phyloP scores from a whole-genome alignment of 2,113 vertebrate species.

The Origma solitaria region DNA sequence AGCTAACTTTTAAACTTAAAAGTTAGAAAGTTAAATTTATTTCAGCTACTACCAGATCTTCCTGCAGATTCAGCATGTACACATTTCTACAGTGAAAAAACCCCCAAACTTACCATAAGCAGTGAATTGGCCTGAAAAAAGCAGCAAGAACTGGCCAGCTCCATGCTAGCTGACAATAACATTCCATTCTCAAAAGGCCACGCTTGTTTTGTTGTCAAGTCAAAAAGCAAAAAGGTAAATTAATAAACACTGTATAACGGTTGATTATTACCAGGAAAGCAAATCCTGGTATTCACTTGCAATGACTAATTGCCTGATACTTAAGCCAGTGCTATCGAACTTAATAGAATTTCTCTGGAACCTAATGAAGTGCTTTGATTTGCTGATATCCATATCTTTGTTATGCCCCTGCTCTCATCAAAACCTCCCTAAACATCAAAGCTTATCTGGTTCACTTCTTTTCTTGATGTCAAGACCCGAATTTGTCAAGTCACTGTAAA shows the following conservation, averaged over 20 bases:
- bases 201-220: background rate
- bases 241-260: background rate
- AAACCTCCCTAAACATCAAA: background rate
- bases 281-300: background rate
- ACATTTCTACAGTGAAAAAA: background rate
- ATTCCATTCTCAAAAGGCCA: background rate
- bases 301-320: background rate
- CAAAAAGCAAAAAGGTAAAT: background rate
- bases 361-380: background rate
- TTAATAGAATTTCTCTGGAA: background rate
- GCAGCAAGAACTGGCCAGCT: background rate
- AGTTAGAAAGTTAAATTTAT: background rate
- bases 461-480: background rate
- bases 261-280: background rate
- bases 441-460: background rate
- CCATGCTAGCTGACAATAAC: background rate
- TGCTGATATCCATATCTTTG: background rate
- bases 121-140: background rate
- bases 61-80: background rate
- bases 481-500: background rate
- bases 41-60: background rate
- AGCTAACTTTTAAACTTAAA: background rate
- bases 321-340: background rate
- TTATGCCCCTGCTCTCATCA: background rate
- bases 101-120: background rate